A percentile compares a stretch with the other conserved stretches of the same genome.
phyloP scores from a whole-genome alignment of 2,113 vertebrate genomes.

The Leiothrix lutea region DNA sequence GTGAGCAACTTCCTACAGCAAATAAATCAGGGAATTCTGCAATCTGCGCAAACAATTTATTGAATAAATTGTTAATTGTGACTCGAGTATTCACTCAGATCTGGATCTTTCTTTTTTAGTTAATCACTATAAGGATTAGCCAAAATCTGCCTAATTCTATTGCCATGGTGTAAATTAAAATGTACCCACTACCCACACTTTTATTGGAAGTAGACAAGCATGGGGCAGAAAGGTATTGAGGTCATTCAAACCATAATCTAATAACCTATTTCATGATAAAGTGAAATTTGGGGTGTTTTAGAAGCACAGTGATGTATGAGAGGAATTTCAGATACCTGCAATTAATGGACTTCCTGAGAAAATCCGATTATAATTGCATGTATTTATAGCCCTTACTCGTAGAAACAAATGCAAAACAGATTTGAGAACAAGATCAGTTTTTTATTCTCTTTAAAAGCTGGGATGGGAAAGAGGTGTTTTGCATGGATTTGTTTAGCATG shows the following conservation, averaged over 20 bases:
- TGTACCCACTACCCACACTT: background rate
- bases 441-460: background rate
- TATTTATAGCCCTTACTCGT: background rate
- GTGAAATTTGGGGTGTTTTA: background rate
- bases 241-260: background rate
- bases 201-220: background rate
- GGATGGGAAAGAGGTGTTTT: background rate
- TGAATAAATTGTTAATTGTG: slow-evolving; percentile 40
- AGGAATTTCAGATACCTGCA: background rate
- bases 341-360: background rate
- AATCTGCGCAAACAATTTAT: slow-evolving; percentile 42
- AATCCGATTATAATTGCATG: background rate
- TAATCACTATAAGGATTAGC: background rate
- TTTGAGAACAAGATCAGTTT: background rate
- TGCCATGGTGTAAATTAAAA: background rate
- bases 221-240: background rate
- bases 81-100: slow-evolving; percentile 13
- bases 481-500: background rate
- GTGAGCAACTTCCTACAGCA: slow-evolving; percentile 28
- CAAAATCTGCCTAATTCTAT: background rate
- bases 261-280: background rate
- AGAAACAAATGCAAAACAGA: background rate
- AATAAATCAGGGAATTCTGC: slow-evolving; percentile 41
- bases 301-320: background rate
- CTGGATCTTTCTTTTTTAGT: background rate